These are phyloP conservation scores for Hololepta plana DNA, from an alignment of 2,888 invertebrate genomes.

Conservation along the genomic window DNA sequence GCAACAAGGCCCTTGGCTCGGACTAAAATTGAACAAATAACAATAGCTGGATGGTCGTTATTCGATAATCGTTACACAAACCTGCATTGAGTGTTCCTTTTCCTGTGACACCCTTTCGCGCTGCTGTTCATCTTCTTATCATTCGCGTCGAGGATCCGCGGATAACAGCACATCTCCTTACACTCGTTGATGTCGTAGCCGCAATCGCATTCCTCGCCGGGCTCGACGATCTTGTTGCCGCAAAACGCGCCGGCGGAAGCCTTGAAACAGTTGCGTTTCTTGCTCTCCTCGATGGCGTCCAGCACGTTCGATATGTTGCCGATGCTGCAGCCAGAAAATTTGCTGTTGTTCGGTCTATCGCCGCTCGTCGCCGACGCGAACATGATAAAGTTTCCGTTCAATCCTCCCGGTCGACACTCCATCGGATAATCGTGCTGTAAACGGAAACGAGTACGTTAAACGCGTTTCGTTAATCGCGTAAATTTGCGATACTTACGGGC, in stretches of 20 bases:
- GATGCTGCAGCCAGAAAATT: slow-evolving; percentile 88
- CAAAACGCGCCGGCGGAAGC: slow-evolving; percentile 92
- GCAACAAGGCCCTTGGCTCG: slow-evolving; percentile 97
- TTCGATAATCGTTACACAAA: slow-evolving; percentile 20
- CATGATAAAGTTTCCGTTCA: slow-evolving; percentile 97
- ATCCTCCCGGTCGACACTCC: slow-evolving; percentile 79
- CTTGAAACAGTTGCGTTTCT: slow-evolving; percentile 87
- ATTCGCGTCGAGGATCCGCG: slow-evolving; percentile 51
- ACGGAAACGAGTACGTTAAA: slow-evolving; percentile 9
- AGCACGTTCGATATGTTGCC: slow-evolving; percentile 90
- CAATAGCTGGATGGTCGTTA: background rate
- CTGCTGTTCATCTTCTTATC: slow-evolving; percentile 49
- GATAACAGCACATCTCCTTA: slow-evolving; percentile 85
- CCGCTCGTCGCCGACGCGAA: slow-evolving; percentile 98
- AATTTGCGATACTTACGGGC: slow-evolving; percentile 46
- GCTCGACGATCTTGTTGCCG: slow-evolving; percentile 97
- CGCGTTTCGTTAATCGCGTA: background rate
- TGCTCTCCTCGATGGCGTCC: slow-evolving; percentile 76
- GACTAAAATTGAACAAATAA: slow-evolving; percentile 35
- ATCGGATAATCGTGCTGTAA: slow-evolving; percentile 83
- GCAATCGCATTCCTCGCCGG: slow-evolving; percentile 95
- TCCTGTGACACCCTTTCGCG: slow-evolving; percentile 66
- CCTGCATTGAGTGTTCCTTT: slow-evolving; percentile 66
- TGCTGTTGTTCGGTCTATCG: slow-evolving; percentile 92
- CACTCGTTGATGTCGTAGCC: slow-evolving; percentile 89